Base-by-base conservation (phyloP, 2,113 vertebrate species). In the Misgurnus anguillicaudatus region DNA sequence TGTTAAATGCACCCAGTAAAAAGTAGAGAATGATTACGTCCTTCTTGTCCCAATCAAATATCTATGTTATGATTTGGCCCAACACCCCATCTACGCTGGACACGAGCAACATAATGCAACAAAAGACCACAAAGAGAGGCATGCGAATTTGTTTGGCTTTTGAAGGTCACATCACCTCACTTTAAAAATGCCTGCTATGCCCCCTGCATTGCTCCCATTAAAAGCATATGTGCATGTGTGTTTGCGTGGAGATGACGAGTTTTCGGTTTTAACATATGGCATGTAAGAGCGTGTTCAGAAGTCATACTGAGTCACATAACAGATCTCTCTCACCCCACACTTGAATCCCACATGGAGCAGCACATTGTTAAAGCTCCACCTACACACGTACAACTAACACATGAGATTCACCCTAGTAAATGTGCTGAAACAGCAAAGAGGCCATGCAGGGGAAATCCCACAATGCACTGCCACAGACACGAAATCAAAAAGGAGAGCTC, bases 211-310 rank as follows among this genome's bases (percentile, higher is more conserved):
- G 3, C 24, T 31, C 24, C 24, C 24, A 31, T 31, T 31, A 6
- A 45, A 10, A 45, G 42, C 42, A 14, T 16, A 9, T 31, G 53
- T 17, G 69, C 39, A 36, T 72, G 51, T 31, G 47, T 58, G 51
- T n/a, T 57, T 14, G 58, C 11, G 41, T 17, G 10, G n/a, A 21
- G 55, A 47, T 72, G 53, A 38, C 41, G 70, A 5, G 47, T 62
- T 62, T 74, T 57, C 71, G 47, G 71, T 62, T 14, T 10, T 10
- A 39, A 72, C 78, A 79, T 58, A 79, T 63, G 71, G 71, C 57
- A 62, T 74, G 70, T 72, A 72, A 72, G 70, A 58, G 38, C 38
- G 38, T 72, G 71, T 74, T 62, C 57, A 74, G 42, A 73, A 14
- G 36, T 60, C 70, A 53, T 47, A 74, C 41, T 48, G 71, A 47